These are phyloP conservation scores for Smittia aterrima DNA, from an alignment of 2,888 invertebrate species.

Conservation along the genomic window DNA sequence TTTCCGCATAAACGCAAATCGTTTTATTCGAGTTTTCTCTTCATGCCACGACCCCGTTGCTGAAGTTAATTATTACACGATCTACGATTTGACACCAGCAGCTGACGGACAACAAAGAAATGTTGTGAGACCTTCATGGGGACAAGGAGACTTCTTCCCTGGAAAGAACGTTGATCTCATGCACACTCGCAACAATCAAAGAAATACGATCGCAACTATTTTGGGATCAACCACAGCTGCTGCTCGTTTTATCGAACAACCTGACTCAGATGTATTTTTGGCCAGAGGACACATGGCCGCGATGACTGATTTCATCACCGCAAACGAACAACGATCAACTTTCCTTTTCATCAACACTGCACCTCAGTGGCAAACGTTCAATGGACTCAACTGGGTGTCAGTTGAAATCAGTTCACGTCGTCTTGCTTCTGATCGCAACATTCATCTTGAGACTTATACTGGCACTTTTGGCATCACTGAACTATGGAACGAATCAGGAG, in stretches of 20 bases:
- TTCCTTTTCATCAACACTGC: constrained; percentile 59
- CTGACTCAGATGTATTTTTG: constrained; percentile 45
- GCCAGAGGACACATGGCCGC: constrained; percentile 58
- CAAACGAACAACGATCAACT: constrained; percentile 56
- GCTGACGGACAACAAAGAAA: constrained; percentile 14
- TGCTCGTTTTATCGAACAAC: background rate
- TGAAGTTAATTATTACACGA: constrained; percentile 17
- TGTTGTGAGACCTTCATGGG: constrained; percentile 16
- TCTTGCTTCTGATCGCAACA: constrained; percentile 51
- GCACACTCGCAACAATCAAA: background rate
- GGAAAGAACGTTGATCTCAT: constrained; percentile 18
- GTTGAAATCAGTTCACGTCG: constrained; percentile 56
- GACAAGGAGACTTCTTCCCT: constrained; percentile 19
- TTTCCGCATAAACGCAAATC: constrained; percentile 4
- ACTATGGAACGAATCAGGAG: constrained; percentile 45
- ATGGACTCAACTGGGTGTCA: constrained; percentile 59
- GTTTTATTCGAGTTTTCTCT: constrained; percentile 5
- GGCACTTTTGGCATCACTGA: constrained; percentile 55
- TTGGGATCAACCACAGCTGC: background rate
- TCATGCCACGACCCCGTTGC: background rate
- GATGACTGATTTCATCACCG: constrained; percentile 57
- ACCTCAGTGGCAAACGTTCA: constrained; percentile 61
- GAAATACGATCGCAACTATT: constrained; percentile 20
- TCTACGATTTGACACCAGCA: constrained; percentile 5
- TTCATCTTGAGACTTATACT: constrained; percentile 56